Conservation (phyloP, 2,797 vertebrate species). For the Anas bernieri region DNA sequence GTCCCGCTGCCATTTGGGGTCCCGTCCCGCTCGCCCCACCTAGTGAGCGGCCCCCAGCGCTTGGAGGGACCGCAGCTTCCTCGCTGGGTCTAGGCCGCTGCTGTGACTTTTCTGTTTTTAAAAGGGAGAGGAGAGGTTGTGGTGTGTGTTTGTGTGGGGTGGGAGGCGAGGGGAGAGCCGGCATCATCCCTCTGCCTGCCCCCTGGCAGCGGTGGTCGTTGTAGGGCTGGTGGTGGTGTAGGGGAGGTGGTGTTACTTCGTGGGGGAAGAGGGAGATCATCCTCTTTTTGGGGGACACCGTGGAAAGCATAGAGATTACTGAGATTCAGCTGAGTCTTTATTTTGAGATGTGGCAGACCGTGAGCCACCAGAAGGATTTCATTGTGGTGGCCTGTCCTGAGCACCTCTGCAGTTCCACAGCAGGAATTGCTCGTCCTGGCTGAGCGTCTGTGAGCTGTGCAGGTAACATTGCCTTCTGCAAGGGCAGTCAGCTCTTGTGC, state of each 20-base stretch:
- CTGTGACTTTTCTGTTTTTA: neutral
- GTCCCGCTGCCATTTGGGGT: accelerated
- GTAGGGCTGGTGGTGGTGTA: too few species aligned
- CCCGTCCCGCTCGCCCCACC: neutral
- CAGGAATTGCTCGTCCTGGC: neutral
- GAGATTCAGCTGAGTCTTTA: accelerated
- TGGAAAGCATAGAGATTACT: too few species aligned
- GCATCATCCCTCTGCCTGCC: neutral
- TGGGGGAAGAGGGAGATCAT: accelerated
- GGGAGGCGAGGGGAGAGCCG: too few species aligned
- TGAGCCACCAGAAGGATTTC: neutral
- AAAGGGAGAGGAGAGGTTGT: accelerated
- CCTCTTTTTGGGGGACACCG: neutral
- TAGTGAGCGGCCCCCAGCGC: neutral
- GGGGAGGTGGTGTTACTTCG: too few species aligned
- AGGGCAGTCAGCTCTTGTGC: neutral
- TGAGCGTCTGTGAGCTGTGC: neutral
- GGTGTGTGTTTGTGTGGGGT: accelerated
- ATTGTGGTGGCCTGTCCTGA: neutral
- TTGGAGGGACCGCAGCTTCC: accelerated
- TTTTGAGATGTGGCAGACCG: neutral
- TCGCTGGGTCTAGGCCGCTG: accelerated
- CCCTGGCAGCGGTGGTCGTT: too few species aligned
- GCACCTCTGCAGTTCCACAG: accelerated
- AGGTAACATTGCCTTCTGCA: neutral